These are phyloP conservation scores for Syrrhaptes paradoxus DNA, from an alignment of 2,113 vertebrate species.

Conservation along the genomic window DNA sequence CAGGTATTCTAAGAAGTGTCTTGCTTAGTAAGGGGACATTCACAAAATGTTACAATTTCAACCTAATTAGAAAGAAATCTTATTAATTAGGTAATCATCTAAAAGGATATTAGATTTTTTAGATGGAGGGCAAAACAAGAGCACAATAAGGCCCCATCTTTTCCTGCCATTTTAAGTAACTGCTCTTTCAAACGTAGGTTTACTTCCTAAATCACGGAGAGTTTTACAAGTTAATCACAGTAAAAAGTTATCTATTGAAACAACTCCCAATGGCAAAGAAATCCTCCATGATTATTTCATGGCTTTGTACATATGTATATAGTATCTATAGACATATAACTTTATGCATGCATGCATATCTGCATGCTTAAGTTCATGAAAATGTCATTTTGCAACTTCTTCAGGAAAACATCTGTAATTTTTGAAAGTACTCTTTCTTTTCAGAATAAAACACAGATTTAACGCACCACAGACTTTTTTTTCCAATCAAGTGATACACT, in stretches of 20 bases:
- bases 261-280: background rate
- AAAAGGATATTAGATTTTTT: slow-evolving; percentile 47
- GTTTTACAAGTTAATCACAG: background rate
- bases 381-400: background rate
- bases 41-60: slow-evolving; percentile 66
- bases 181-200: background rate
- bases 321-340: background rate
- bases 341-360: background rate
- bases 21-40: slow-evolving; percentile 58
- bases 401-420: background rate
- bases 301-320: background rate
- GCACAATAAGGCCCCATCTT: background rate
- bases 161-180: background rate
- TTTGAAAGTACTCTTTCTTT: background rate
- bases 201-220: background rate
- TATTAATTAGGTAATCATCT: slow-evolving; percentile 67
- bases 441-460: background rate
- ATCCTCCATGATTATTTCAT: background rate
- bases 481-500: background rate
- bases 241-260: background rate
- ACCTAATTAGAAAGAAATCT: slow-evolving; percentile 70
- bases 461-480: background rate
- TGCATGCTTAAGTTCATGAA: background rate
- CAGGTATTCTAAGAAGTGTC: slow-evolving; percentile 56
- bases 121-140: slow-evolving; percentile 39